phyloP scores from a whole-genome alignment of 92 coral and sea anemone species.

The Paramuricea clavata region DNA sequence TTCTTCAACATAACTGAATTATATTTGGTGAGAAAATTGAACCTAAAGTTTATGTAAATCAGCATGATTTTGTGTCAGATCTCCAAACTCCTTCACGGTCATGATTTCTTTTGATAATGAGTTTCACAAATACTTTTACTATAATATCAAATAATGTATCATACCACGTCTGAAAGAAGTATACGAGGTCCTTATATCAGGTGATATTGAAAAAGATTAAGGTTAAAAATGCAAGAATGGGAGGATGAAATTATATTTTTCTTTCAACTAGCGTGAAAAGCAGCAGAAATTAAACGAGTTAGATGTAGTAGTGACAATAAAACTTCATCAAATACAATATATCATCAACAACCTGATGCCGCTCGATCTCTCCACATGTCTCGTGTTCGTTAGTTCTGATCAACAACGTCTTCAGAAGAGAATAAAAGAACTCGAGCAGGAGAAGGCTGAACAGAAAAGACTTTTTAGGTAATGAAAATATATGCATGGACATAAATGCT shows the following conservation, averaged over 20 bases:
- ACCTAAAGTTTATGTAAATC: no score
- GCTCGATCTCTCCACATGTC: conserved; percentile 86
- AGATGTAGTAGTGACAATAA: conserved; percentile 90
- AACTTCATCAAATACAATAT: conserved; percentile 90
- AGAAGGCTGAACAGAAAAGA: conserved; percentile 92
- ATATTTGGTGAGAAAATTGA: no score
- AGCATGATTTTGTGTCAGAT: no score
- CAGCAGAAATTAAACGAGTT: conserved; percentile 98
- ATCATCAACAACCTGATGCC: conserved; percentile 83
- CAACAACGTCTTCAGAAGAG: conserved; percentile 83
- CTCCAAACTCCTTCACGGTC: no score
- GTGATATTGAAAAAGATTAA: no score
- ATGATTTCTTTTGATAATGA: no score
- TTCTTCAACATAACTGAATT: no score
- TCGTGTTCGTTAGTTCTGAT: conserved; percentile 87
- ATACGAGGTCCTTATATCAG: not conserved
- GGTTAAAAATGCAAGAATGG: not conserved
- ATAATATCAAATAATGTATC: not conserved
- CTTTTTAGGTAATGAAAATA: conserved; percentile 71
- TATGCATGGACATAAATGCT: no score
- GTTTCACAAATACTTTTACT: not conserved
- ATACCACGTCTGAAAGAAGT: not conserved
- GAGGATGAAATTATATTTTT: not conserved
- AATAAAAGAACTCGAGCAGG: conserved; percentile 94
- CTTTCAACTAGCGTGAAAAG: conserved; percentile 82